Base-by-base conservation (phyloP, 2,888 invertebrate genomes). In the Netelia inedita region DNA sequence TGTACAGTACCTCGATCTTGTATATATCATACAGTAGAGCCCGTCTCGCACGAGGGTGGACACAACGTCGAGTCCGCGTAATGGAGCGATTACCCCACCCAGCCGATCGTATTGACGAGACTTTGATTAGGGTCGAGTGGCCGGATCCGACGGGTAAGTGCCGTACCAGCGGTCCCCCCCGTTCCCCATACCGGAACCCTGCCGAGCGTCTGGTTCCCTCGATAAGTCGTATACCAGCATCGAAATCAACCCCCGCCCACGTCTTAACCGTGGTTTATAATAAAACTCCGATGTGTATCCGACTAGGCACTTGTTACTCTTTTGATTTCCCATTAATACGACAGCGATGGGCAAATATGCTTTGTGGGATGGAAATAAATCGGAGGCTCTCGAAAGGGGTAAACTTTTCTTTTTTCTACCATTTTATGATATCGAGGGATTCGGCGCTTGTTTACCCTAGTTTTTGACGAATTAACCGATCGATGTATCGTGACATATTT, bases 91-190 rank as follows among this genome's bases (percentile, higher is more conserved):
- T 93, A 93, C 92, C 92, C 93, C 91, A 89, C 91, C 92, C 90
- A 90, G 80, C 84, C 91, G 92, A 93, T 93, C 92, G 91, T 88
- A 93, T 93, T 93, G 93, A 93, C 93, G 93, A 93, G 93, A 93
- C 93, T 93, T 93, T 93, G 93, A 93, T 93, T 93, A 92, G 93
- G 93, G 93, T 93, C 93, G 93, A 93, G 93, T 93, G 92, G 93
- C 90, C 91, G 89, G 91, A 93, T 93, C 91, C 93, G 93, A 92
- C 90, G 91, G 91, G 91, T 91, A 91, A 91, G 91, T 91, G 90
- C 89, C 87, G 86, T 23, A 55, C 79, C 79, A 75, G 46, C 35
- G 1, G 21, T n/a, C 41, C 43, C 50, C 10, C 59, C 61, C 71
- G 35, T 41, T 23, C 65, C 63, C 65, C 57, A 53, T 53, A 61